Evolutionary conservation across 2,888 invertebrate genomes (phyloP), one percentile per base, ranked within the genome.

Genomic region (Prostheceraeus crozeri): DNA sequence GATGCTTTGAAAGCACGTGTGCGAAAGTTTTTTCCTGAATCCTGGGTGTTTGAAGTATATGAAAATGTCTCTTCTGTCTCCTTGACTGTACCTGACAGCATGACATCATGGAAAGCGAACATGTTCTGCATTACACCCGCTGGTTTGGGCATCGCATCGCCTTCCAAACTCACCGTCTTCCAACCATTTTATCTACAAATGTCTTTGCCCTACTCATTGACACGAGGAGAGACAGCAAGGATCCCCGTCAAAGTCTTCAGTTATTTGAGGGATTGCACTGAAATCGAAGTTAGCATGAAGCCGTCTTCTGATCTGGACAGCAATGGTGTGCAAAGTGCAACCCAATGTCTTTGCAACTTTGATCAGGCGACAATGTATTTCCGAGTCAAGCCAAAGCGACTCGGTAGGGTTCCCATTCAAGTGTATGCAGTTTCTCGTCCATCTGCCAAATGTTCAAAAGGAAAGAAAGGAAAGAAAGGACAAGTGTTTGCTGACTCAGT

Each of bases 281-380:
- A 48, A 30, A 30, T 48, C 4, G 28, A 10, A 19, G 27, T 25
- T 6, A 4, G 28, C 3, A n/a, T 48, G 28, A 4, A 23, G 14
- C 4, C 21, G 6, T 28, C 11, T 23, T 16, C 8, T 14, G 48
- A 48, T 16, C 28, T 19, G 10, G 4, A 4, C 4, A 8, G 25
- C 28, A 30, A 28, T 48, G 48, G 48, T 4, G 11, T 4, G 28
- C 6, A 6, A 11, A 30, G 23, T 2, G 21, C 46, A 14, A 57
- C 46, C 25, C n/a, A 30, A 10, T 58, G 58, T 19, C 31, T 59
- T n/a, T 58, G 58, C 25, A 19, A 27, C 3, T 11, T 28, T 14
- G 53, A 58, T 6, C 28, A 58, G 19, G 23, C 28, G 11, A 58
- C 58, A 6, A 23, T 56, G 2, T 30, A 58, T 57, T 58, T 58